phyloP scores from a whole-genome alignment of 2,113 vertebrate species.

The Cacatua alba region DNA sequence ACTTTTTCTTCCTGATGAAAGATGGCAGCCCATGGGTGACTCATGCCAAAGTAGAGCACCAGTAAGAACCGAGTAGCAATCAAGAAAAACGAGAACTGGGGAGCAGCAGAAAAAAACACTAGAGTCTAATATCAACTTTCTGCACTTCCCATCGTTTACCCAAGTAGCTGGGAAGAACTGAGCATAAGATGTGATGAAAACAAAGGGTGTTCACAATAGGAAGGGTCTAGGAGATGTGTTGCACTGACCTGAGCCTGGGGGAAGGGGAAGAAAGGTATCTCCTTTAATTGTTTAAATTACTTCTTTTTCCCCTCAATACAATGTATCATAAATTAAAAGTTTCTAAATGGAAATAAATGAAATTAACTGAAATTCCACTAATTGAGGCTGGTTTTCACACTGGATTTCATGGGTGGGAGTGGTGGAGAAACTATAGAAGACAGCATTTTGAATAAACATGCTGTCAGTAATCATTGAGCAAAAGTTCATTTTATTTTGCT shows the following conservation, averaged over 20 bases:
- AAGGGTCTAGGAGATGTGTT: not conserved
- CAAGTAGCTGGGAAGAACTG: not conserved
- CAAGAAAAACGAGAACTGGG: not conserved
- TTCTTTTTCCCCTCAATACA: not conserved
- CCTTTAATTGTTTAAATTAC: not conserved
- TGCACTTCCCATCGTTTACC: not conserved
- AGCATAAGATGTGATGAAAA: not conserved
- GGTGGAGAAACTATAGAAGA: accelerated
- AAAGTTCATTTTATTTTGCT: not conserved
- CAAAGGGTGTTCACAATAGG: not conserved
- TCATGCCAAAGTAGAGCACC: not conserved
- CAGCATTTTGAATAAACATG: not conserved
- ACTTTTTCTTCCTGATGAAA: not conserved
- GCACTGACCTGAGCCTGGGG: not conserved
- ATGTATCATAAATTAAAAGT: not conserved
- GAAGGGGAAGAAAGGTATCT: not conserved
- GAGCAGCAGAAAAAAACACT: not conserved
- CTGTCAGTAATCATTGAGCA: not conserved
- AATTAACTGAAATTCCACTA: not conserved
- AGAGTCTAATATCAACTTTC: not conserved
- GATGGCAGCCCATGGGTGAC: accelerated
- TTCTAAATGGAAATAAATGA: not conserved
- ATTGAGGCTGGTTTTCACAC: not conserved
- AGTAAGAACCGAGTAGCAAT: not conserved
- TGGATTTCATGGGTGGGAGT: not conserved